Evolutionary conservation across 2,888 invertebrate genomes (phyloP), one percentile per base, ranked within the genome.

Genomic region (Drosophila tanythrix): DNA sequence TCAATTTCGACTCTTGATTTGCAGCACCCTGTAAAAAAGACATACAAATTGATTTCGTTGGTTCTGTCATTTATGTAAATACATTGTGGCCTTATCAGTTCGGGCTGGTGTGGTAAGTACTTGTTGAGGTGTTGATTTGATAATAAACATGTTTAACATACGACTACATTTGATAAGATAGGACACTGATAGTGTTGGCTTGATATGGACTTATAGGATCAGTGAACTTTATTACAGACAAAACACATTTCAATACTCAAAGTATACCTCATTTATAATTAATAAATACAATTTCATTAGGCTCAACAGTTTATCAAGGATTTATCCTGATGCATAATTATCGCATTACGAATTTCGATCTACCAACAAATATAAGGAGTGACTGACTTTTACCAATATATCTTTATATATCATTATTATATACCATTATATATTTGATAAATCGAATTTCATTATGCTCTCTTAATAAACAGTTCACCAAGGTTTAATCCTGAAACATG

Each of bases 111-210:
- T 51, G 61, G 46, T 56, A 25, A 35, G 15, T 53, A 57, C 52
- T 72, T 51, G 50, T 67, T 65, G 36, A 61, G 61, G 71, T 81
- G 70, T 76, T 71, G 25, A 25, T 65, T 66, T 74, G 72, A 79
- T 79, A 81, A 76, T 82, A 82, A 90, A 82, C 64, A 64, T 89
- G 90, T 89, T 81, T 35, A 66, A 87, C 88, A 90, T 46, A 11
- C 40, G 36, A 63, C 35, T 31, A 38, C 31, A 25, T 10, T 25
- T 31, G 79, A 86, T 84, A 55, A 87, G 89, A 88, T 88, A 82
- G 58, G 31, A 11, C 1, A 21, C 21, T 40, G 36, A 63, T 61
- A 48, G 18, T 10, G 25, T 18, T 40, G n/a, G 21, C 21, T 31
- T n/a, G 25, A 15, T 29, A 43, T 21, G 15, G 6, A 18, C 7